Base-by-base conservation (phyloP, 2,888 invertebrate species). In the Colostygia pectinataria region DNA sequence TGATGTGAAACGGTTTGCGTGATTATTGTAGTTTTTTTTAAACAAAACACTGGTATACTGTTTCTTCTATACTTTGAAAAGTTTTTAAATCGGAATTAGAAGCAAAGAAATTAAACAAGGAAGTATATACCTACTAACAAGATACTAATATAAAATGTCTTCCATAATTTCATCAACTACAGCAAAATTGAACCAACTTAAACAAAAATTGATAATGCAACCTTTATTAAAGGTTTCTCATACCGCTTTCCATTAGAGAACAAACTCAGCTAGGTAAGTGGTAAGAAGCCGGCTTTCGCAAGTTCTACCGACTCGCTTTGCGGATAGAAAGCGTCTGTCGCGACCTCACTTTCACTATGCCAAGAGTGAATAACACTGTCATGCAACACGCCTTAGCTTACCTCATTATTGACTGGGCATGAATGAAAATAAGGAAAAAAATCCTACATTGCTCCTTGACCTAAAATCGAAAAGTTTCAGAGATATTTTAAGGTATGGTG, bases 291-390 rank as follows among this genome's bases (percentile, higher is more conserved):
- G 68, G 77, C 83, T 88, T 88, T 89, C 87, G 88, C 85, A 83
- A 84, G 75, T 50, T 54, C 52, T 46, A 51, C 53, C 58, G 37
- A 45, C 54, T 42, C 53, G 56, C 56, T 72, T 52, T 60, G 79
- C 83, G 81, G 77, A 85, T 88, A 88, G 88, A 88, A 88, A 88
- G 87, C 86, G 83, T 50, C 57, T 86, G 83, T 49, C 57, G 71
- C 77, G 85, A 83, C 85, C 88, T 84, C 87, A 88, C 89, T 90
- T 90, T 90, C 89, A 85, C 89, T 85, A 55, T 66, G 63, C 49
- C 53, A 50, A 48, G 48, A 56, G 53, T 63, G 58, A 59, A 61
- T 63, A 59, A 59, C 47, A 41, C 57, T 32, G 49, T 53, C 54
- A 56, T 54, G 53, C 43, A 55, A 54, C 48, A 51, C 39, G 49